Evolutionary conservation across 2,113 vertebrate species (phyloP).

Genomic region (Capreolus pygargus): DNA sequence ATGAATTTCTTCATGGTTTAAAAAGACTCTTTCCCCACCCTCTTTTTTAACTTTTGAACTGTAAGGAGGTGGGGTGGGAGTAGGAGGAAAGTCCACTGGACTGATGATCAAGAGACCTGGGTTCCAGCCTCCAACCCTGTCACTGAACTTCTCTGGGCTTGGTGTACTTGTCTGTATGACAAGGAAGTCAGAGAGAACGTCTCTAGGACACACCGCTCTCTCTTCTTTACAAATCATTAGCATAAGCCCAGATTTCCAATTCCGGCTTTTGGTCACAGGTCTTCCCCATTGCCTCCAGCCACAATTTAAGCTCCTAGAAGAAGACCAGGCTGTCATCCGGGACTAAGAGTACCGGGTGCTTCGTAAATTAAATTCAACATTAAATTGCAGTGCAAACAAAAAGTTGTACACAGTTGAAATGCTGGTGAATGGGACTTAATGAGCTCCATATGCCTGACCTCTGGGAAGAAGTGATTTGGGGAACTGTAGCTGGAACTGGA

Average conservation of each 20-base stretch:
- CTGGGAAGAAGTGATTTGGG: constrained; percentile 54
- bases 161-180: neutral
- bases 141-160: neutral
- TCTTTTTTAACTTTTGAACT: neutral
- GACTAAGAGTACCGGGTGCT: neutral
- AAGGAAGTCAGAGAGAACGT: neutral
- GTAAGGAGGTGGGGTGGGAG: neutral
- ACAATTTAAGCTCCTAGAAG: neutral
- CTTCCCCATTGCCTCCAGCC: neutral
- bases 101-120: neutral
- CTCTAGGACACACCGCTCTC: neutral
- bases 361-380: constrained; percentile 49
- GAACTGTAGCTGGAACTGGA: constrained; percentile 23
- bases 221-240: neutral
- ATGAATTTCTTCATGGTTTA: neutral
- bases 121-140: neutral
- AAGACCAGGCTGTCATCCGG: neutral
- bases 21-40: neutral
- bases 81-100: neutral
- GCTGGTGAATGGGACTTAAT: constrained; percentile 57
- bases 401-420: constrained; percentile 60
- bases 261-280: neutral
- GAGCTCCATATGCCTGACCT: constrained; percentile 72
- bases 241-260: neutral
- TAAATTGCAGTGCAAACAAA: constrained; percentile 44